These are phyloP conservation scores for Hypercompe scribonia DNA, from an alignment of 2,888 invertebrate genomes.

Conservation along the genomic window DNA sequence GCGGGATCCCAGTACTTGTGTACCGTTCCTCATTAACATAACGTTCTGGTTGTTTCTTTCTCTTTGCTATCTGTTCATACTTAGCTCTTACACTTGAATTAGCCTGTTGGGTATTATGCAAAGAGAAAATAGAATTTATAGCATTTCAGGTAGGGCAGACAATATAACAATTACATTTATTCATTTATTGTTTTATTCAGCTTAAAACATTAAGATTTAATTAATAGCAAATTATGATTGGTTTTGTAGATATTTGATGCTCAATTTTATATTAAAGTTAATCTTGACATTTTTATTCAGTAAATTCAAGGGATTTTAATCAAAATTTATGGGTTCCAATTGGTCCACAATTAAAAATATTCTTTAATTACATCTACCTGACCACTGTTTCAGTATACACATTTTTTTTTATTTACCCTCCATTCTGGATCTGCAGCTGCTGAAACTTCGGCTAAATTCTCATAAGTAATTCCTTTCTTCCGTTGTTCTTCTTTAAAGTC, in stretches of 20 bases:
- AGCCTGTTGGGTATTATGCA: constrained; percentile 48
- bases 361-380: background rate
- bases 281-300: too few species aligned
- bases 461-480: constrained; percentile 67
- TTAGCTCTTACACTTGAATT: constrained; percentile 56
- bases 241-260: too few species aligned
- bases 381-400: background rate
- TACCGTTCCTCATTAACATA: constrained; percentile 61
- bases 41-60: constrained; percentile 58
- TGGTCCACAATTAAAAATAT: too few species aligned
- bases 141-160: too few species aligned
- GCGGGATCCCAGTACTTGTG: constrained; percentile 67
- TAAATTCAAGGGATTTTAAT: too few species aligned
- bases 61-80: constrained; percentile 68
- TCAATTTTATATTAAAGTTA: too few species aligned
- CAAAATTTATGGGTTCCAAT: background rate
- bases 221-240: too few species aligned
- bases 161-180: too few species aligned
- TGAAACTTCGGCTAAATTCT: constrained; percentile 66
- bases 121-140: background rate
- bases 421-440: constrained; percentile 72
- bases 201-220: too few species aligned
- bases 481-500: constrained; percentile 71
- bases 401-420: constrained; percentile 63
- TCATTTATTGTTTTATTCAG: too few species aligned